Conservation (phyloP, 2,113 vertebrate genomes). For the Patagioenas fasciata region DNA sequence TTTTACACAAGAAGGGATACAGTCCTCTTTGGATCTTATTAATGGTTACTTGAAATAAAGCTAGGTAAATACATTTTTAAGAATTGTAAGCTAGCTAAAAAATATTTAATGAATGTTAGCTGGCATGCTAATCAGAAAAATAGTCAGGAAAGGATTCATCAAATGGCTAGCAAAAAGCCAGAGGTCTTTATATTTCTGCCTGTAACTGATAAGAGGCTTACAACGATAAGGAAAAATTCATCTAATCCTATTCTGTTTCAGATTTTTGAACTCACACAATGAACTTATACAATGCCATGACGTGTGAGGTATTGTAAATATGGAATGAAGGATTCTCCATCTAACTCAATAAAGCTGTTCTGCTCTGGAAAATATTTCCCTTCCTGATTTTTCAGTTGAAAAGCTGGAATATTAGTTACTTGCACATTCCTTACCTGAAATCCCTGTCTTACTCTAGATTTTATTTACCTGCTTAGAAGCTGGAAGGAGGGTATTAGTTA, state of each 20-base stretch:
- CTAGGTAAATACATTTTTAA: background rate
- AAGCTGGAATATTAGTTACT: background rate
- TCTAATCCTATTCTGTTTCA: background rate
- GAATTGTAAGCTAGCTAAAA: background rate
- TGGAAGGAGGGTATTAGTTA: background rate
- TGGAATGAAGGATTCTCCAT: background rate
- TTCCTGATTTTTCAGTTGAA: background rate
- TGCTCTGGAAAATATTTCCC: background rate
- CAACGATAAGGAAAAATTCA: background rate
- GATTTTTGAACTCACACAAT: background rate
- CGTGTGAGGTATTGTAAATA: background rate
- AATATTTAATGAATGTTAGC: background rate
- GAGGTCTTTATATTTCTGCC: background rate
- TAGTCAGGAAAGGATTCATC: background rate
- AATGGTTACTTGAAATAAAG: background rate
- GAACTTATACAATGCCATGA: background rate
- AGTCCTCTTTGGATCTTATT: background rate
- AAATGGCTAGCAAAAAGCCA: background rate
- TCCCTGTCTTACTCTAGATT: background rate
- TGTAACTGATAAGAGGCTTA: background rate
- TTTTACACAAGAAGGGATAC: background rate
- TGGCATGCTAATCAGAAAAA: background rate
- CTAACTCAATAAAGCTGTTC: background rate
- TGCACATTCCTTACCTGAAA: background rate
- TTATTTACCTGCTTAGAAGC: background rate